Percentiles rank a stretch among this genome's conserved stretches.
Conservation (phyloP, 2,113 vertebrate species). For the Ascaphus truei region DNA sequence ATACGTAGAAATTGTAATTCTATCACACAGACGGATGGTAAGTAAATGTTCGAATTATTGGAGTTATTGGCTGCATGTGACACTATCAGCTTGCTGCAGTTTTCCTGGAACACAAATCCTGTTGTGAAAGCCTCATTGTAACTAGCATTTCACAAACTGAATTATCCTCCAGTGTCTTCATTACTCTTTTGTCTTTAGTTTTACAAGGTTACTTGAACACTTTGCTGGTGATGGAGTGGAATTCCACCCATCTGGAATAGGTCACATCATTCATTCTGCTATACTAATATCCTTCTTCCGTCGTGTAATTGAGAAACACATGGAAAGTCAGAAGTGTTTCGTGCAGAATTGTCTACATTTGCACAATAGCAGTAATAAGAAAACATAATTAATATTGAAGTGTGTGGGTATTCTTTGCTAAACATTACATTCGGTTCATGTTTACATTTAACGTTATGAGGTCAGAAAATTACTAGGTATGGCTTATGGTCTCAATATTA, state of each 20-base stretch:
- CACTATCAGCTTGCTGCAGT: background rate
- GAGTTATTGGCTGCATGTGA: background rate
- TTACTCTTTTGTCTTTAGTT: conserved; percentile 43
- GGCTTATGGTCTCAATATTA: no score
- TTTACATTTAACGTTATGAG: no score
- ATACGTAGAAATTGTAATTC: conserved; percentile 27
- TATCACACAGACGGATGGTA: conserved; percentile 4
- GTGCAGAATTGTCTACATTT: no score
- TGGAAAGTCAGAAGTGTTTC: no score
- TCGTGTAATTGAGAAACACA: background rate
- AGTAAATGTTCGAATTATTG: background rate
- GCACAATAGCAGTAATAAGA: no score
- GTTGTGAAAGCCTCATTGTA: conserved; percentile 18
- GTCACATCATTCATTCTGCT: conserved; percentile 22
- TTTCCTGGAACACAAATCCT: background rate
- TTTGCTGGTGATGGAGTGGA: conserved; percentile 39
- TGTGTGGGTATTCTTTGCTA: no score
- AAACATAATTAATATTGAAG: no score
- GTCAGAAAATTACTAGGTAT: no score
- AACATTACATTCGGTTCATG: no score
- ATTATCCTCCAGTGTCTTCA: conserved; percentile 15
- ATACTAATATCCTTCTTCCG: background rate
- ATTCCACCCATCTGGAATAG: conserved; percentile 33
- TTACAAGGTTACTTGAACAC: conserved; percentile 39
- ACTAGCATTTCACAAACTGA: conserved; percentile 3